Evolutionary conservation across 2,113 vertebrate species (phyloP).

Genomic region (Macquaria australasica): DNA sequence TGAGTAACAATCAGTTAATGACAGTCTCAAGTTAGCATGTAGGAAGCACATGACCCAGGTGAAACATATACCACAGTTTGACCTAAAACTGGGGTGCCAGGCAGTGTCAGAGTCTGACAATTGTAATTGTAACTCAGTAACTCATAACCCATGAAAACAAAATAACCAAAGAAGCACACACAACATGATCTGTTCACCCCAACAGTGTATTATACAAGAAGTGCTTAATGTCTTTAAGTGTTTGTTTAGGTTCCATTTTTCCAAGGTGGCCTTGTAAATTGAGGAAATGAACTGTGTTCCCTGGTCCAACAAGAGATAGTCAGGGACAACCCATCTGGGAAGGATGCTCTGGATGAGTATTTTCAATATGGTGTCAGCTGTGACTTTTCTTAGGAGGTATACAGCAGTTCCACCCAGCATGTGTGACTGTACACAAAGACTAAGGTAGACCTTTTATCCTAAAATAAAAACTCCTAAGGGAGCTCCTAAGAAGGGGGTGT

Average conservation of each 20-base stretch:
- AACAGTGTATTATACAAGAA: not conserved
- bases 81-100: not conserved
- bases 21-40: slow-evolving; percentile 50
- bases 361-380: not conserved
- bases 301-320: too few species aligned
- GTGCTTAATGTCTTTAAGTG: not conserved
- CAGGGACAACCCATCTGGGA: not conserved
- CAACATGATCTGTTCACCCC: not conserved
- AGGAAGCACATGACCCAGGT: slow-evolving; percentile 36
- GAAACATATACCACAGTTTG: slow-evolving; percentile 1
- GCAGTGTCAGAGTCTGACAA: not conserved
- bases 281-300: too few species aligned
- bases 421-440: not conserved
- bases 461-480: too few species aligned
- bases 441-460: not conserved
- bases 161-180: not conserved
- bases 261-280: too few species aligned
- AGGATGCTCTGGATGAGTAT: not conserved
- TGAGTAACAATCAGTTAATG: slow-evolving; percentile 67
- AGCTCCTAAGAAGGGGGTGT: too few species aligned
- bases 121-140: not conserved
- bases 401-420: not conserved
- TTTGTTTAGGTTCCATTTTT: not conserved
- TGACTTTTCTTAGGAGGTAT: not conserved
- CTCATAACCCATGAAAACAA: not conserved